A percentile compares a stretch with the other conserved stretches of the same genome.
Evolutionary conservation across 2,797 vertebrate species (phyloP).

Genomic region (Smutsia temminckii): DNA sequence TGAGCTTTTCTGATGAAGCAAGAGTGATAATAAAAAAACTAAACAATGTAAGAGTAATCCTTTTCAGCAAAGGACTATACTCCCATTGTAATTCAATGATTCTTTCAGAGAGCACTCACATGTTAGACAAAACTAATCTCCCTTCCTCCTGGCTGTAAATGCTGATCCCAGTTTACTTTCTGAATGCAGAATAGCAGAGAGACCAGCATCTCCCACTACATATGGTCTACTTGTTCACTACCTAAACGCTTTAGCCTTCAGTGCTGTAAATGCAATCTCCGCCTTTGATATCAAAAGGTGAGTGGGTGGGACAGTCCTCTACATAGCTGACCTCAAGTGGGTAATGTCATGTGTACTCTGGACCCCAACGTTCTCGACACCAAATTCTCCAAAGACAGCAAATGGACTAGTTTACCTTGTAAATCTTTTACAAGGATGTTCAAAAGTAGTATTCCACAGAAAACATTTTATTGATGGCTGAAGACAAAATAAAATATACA

Average conservation of each 20-base stretch:
- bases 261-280: not conserved
- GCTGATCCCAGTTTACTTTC: not conserved
- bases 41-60: not conserved
- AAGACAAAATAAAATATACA: slow-evolving; percentile 71
- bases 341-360: not conserved
- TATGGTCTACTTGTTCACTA: not conserved
- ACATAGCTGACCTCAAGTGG: not conserved
- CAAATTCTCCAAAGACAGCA: not conserved
- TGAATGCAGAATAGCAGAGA: not conserved
- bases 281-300: not conserved
- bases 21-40: not conserved
- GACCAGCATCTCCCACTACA: not conserved
- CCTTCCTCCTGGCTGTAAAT: not conserved
- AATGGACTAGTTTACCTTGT: not conserved
- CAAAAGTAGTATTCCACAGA: slow-evolving; percentile 39
- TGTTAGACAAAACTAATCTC: not conserved
- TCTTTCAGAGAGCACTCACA: not conserved
- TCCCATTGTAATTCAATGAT: not conserved
- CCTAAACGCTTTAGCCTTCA: not conserved
- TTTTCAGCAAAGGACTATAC: not conserved
- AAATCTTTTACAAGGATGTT: slow-evolving; percentile 22
- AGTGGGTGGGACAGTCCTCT: not conserved
- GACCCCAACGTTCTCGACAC: not conserved
- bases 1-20: not conserved
- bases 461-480: slow-evolving; percentile 82